phyloP scores from a whole-genome alignment of 2,888 invertebrate genomes.

The Noctua comes region DNA sequence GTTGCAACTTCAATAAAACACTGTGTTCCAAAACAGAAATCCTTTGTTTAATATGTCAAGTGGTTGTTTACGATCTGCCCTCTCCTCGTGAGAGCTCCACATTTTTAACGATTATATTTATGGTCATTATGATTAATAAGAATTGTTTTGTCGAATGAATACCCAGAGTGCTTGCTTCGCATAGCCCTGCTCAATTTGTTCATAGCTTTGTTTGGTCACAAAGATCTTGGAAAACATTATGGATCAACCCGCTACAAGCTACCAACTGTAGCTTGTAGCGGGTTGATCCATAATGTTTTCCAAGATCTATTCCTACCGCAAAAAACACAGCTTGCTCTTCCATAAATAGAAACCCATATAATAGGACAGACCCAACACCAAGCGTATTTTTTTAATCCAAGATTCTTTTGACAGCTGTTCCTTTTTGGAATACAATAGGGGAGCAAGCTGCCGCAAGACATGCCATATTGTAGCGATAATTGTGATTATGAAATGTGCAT shows the following conservation, averaged over 20 bases:
- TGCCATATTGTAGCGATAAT: background rate
- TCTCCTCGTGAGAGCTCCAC: background rate
- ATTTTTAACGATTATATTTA: background rate
- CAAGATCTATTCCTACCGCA: background rate
- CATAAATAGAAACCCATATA: conserved; percentile 35
- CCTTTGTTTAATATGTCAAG: background rate
- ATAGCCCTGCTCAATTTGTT: background rate
- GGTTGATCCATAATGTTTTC: no score
- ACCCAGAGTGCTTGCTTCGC: background rate
- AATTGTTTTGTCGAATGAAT: background rate
- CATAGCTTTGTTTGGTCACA: background rate
- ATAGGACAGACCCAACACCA: background rate
- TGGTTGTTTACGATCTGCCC: background rate
- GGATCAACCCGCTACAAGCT: background rate
- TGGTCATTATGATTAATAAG: background rate
- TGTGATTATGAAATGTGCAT: conserved; percentile 12
- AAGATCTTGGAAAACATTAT: conserved; percentile 6
- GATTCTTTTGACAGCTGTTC: background rate
- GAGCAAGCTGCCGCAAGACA: conserved; percentile 2
- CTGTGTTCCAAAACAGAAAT: background rate
- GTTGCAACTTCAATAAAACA: background rate
- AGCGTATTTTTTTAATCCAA: conserved; percentile 3
- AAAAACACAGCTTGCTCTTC: conserved; percentile 18
- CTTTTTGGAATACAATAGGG: conserved; percentile 19
- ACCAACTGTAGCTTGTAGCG: no score